phyloP scores from a whole-genome alignment of 1,140 invertebrate species.

The Linepithema humile region DNA sequence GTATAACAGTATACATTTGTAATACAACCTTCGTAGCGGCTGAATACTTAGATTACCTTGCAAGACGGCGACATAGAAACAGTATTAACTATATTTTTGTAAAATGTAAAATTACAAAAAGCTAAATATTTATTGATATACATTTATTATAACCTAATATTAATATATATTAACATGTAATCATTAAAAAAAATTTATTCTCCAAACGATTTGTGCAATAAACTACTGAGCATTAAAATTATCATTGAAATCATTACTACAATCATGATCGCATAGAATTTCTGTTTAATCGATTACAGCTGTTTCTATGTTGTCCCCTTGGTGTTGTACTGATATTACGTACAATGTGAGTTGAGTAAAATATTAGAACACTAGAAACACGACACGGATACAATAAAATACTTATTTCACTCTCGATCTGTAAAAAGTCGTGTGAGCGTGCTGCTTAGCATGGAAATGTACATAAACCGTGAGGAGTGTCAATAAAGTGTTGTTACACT shows the following conservation, averaged over 20 bases:
- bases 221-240: too few relatives aligned
- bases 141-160: not conserved
- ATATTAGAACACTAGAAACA: constrained; percentile 1
- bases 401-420: constrained; percentile 37
- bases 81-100: constrained; percentile 1
- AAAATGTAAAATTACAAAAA: not conserved
- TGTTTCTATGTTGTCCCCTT: constrained; percentile 48
- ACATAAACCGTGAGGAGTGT: constrained; percentile 62
- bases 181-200: not conserved
- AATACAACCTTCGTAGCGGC: constrained; percentile 62
- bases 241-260: not conserved
- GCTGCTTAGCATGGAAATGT: constrained; percentile 62
- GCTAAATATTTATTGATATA: not conserved
- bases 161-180: not conserved
- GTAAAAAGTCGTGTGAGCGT: constrained; percentile 40
- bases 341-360: constrained; percentile 29
- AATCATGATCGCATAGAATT: not conserved
- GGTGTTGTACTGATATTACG: constrained; percentile 9
- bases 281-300: not conserved
- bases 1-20: constrained; percentile 9
- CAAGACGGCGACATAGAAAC: constrained; percentile 39
- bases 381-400: constrained; percentile 14
- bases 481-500: constrained; percentile 69
- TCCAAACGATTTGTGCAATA: not conserved
- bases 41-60: constrained; percentile 68